Conservation (phyloP, 2,888 invertebrate species). For the Sesia bembeciformis region DNA sequence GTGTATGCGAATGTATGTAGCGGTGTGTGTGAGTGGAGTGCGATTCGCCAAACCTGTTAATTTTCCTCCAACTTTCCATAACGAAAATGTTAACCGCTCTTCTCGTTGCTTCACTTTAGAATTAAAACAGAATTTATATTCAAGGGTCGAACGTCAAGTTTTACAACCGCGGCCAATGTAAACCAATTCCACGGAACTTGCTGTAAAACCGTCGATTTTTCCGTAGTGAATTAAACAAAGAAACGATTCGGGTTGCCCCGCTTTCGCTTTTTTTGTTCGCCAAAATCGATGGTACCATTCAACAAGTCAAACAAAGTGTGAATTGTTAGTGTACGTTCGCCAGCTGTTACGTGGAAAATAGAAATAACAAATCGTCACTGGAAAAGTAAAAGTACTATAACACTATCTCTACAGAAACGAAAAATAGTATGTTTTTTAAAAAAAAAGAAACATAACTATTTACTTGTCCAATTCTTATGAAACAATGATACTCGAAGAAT, state of each 20-base stretch:
- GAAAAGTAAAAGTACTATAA: too few species aligned
- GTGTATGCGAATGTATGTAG: too few species aligned
- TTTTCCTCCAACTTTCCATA: not conserved
- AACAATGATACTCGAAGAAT: too few species aligned
- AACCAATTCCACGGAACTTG: constrained; percentile 39
- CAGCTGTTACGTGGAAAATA: not conserved
- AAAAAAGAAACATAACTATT: too few species aligned
- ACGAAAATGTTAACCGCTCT: not conserved
- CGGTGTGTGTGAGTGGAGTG: too few species aligned
- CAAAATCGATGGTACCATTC: not conserved
- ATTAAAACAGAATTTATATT: constrained; percentile 58
- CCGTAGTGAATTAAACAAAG: not conserved
- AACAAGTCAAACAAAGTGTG: not conserved
- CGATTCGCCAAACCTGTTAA: too few species aligned
- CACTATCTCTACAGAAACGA: too few species aligned
- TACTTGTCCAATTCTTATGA: too few species aligned
- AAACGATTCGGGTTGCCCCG: not conserved
- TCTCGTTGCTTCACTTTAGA: constrained; percentile 22
- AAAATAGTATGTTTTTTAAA: too few species aligned
- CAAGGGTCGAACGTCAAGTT: constrained; percentile 40
- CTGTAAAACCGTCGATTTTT: not conserved
- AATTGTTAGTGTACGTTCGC: not conserved
- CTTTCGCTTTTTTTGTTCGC: not conserved
- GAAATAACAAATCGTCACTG: too few species aligned
- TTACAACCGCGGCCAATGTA: constrained; percentile 45